These are phyloP conservation scores for Rousettus madagascariensis DNA, from an alignment of 2,797 vertebrate genomes.

Conservation along the genomic window DNA sequence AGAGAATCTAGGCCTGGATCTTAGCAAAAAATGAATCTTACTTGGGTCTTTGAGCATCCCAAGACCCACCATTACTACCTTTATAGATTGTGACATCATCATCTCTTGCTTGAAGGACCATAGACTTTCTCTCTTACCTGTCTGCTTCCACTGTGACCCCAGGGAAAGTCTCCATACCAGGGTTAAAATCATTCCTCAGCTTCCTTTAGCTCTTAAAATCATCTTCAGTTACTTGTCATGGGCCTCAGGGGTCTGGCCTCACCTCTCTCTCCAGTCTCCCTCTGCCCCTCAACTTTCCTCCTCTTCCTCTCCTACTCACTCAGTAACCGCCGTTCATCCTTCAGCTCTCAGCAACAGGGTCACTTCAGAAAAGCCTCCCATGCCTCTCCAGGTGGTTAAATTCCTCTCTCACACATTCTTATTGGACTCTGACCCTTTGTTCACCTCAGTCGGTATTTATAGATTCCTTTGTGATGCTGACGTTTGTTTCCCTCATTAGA, in stretches of 20 bases:
- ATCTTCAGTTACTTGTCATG: background rate
- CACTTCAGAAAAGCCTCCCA: background rate
- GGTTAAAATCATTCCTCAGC: background rate
- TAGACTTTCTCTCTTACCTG: background rate
- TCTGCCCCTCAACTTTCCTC: background rate
- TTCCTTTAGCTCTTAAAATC: background rate
- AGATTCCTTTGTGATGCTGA: background rate
- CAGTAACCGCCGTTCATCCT: background rate
- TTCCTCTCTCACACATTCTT: background rate
- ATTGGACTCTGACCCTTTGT: background rate
- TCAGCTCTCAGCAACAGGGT: background rate
- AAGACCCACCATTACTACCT: background rate
- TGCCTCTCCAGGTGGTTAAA: accelerated
- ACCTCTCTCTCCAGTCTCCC: background rate
- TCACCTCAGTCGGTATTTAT: background rate
- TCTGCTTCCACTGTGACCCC: background rate
- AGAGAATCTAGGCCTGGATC: background rate
- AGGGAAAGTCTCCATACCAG: background rate
- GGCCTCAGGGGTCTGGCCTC: background rate
- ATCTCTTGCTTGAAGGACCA: background rate
- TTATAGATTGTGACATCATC: background rate
- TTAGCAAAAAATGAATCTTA: background rate
- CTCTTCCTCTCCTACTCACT: no score
- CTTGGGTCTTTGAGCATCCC: background rate
- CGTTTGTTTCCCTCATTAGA: background rate